Conservation (phyloP, 2,113 vertebrate species). For the Nasalis larvatus region DNA sequence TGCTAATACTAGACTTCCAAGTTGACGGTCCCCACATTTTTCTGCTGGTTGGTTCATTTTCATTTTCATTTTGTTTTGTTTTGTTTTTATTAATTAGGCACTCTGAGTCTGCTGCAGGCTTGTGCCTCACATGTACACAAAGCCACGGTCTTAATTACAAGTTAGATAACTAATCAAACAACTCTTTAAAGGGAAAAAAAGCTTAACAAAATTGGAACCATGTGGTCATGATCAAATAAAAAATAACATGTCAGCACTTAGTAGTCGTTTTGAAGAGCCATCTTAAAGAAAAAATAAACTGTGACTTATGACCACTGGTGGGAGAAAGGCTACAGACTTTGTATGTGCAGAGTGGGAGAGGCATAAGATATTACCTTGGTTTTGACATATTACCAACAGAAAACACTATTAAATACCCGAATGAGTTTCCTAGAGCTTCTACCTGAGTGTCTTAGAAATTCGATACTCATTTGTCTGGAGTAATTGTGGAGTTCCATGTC, state of each 20-base stretch:
- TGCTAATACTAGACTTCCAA: not conserved
- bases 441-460: slow-evolving; percentile 20
- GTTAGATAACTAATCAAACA: not conserved
- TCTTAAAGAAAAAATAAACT: not conserved
- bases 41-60: not conserved
- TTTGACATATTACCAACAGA: not conserved
- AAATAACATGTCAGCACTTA: not conserved
- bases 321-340: not conserved
- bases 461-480: slow-evolving; percentile 21
- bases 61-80: not conserved
- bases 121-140: not conserved
- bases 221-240: not conserved
- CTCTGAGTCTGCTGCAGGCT: not conserved
- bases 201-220: not conserved
- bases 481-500: not conserved
- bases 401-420: slow-evolving; percentile 21
- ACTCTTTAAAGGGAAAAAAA: not conserved
- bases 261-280: not conserved
- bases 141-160: not conserved
- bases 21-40: not conserved
- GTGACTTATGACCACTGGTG: not conserved
- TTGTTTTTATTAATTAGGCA: not conserved
- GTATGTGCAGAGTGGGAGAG: not conserved
- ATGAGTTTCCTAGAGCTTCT: slow-evolving; percentile 1
- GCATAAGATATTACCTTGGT: not conserved